A percentile compares a stretch with the other conserved stretches of the same genome.
phyloP scores from a whole-genome alignment of 2,797 vertebrate species.

The Sciurus carolinensis region DNA sequence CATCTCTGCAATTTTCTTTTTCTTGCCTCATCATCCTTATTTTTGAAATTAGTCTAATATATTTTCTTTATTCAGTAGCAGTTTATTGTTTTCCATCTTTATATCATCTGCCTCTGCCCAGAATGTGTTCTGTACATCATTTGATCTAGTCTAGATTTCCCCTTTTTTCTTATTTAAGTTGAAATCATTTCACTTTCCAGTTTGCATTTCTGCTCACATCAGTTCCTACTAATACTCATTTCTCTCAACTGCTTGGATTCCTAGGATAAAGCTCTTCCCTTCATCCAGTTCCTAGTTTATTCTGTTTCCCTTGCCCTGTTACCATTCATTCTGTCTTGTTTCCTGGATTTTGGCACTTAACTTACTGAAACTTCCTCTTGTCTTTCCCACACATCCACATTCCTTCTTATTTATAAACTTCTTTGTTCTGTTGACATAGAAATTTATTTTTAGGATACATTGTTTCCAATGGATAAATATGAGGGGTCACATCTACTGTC shows the following conservation, averaged over 20 bases:
- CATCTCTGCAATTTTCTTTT: not conserved
- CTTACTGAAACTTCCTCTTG: conserved; percentile 81
- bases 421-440: conserved; percentile 84
- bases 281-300: conserved; percentile 63
- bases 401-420: conserved; percentile 84
- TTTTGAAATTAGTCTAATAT: conserved; percentile 38
- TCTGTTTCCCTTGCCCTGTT: conserved; percentile 58
- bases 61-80: conserved; percentile 18
- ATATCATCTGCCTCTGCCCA: not conserved
- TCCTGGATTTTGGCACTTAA: conserved; percentile 78
- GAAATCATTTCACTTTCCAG: conserved; percentile 1
- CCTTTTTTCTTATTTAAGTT: not conserved
- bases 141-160: conserved; percentile 28
- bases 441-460: conserved; percentile 86
- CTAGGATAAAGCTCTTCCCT: conserved; percentile 25
- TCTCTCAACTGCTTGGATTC: conserved; percentile 14
- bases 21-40: conserved; percentile 47
- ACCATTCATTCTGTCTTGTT: conserved; percentile 77
- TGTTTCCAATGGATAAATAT: conserved; percentile 83
- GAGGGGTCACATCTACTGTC: conserved; percentile 82
- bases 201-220: conserved; percentile 43
- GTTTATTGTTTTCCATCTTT: conserved; percentile 39
- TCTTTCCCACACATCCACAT: conserved; percentile 82
- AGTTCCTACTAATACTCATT: conserved; percentile 58
- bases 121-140: not conserved